Conservation (phyloP, 2,797 vertebrate genomes). For the Gymnopithys bicolor region DNA sequence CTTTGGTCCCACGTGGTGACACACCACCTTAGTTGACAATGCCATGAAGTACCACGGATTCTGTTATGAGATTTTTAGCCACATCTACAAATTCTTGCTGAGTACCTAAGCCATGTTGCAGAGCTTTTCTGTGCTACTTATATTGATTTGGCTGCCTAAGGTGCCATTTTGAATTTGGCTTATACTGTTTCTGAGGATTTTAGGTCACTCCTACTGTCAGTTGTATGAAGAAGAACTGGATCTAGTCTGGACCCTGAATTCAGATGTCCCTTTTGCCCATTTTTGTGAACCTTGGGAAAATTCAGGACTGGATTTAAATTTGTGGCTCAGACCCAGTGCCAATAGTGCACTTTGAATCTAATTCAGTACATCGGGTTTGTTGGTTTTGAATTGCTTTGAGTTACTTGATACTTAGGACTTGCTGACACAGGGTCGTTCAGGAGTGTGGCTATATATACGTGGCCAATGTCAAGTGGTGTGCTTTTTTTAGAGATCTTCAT, state of each 20-base stretch:
- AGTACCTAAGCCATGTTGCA: neutral
- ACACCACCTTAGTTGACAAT: neutral
- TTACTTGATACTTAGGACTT: conserved; percentile 60
- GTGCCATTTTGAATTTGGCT: conserved; percentile 1
- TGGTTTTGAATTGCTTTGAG: conserved; percentile 69
- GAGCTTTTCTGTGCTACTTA: neutral
- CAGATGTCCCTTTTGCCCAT: neutral
- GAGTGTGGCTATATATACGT: conserved; percentile 37
- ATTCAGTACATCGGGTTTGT: conserved; percentile 49
- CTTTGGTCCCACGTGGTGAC: neutral
- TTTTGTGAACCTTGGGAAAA: conserved; percentile 43
- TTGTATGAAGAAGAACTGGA: neutral
- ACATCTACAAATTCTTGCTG: neutral
- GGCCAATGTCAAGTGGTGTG: conserved; percentile 29
- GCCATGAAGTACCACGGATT: neutral
- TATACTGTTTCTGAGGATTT: neutral
- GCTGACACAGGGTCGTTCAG: conserved; percentile 46
- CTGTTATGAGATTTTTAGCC: neutral
- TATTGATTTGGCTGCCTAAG: neutral
- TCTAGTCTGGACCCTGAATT: neutral
- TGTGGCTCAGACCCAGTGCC: conserved; percentile 32
- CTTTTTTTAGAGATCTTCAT: conserved; percentile 51
- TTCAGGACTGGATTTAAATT: conserved; percentile 30
- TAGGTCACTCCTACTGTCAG: neutral
- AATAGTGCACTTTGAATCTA: conserved; percentile 36